Evolutionary conservation across 2,888 invertebrate species (phyloP), one percentile per base, ranked within the genome.

Genomic region (Oxyscelio sp.): DNA sequence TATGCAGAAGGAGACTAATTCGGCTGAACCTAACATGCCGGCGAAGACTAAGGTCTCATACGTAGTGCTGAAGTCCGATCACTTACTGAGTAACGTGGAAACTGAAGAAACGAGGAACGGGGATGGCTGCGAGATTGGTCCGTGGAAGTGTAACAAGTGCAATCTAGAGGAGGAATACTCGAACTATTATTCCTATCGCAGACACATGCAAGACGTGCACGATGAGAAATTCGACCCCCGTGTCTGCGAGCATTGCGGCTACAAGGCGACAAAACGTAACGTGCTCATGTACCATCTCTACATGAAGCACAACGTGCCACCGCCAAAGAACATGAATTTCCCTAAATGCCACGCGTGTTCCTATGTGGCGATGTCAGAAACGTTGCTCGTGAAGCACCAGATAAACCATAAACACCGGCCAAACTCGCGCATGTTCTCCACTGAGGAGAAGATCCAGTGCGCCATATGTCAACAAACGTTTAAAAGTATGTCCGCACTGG

Each of bases 201-300:
- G 97, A 84, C 98, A 98, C 94, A 96, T 98, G 94, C 96, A 97
- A 9, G 97, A 97, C 87, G 96, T 97, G 0, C 98, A 98, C 89
- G 96, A 96, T 90, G 97, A 97, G 90, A 96, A 96, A 87, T 97
- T 97, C 81, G 96, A 97, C 91, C 94, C 96, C 1, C 96, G 96
- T 45, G 96, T 97, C 38, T 98, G 98, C 94, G 98, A 98, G 92
- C 96, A 97, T 89, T 98, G 98, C 94, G 98, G 98, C 0, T 96
- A 97, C 91, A 96, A 96, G 90, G 97, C 97, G 21, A 94, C 95
- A 1, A 97, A 97, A 90, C 95, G 97, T 86, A 97, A 97, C 88
- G 95, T 97, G 85, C 95, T 98, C 80, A 94, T 97, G 90, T 97
- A 97, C 92, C 98, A 98, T 92, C 94, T 97, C 92, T 97, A 97